phyloP scores from a whole-genome alignment of 2,113 vertebrate genomes.

The Stomatorhinus ivindoensis region DNA sequence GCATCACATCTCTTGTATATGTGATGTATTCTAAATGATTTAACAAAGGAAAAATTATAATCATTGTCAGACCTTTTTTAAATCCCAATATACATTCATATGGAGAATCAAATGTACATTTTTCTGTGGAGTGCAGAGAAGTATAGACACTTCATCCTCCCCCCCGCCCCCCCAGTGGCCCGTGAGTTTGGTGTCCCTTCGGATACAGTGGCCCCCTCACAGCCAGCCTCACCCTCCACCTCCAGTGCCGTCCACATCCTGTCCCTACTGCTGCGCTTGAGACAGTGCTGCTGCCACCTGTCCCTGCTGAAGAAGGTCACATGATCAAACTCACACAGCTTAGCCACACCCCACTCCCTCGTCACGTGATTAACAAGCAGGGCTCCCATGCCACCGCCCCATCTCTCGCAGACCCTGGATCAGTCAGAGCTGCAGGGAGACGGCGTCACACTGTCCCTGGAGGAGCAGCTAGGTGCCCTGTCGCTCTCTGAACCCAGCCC shows the following conservation, averaged over 20 bases:
- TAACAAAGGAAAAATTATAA: not conserved
- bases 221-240: constrained; percentile 52
- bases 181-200: constrained; percentile 64
- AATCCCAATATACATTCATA: not conserved
- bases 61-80: not conserved
- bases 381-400: not conserved
- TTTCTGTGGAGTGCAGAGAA: not conserved
- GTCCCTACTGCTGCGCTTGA: constrained; percentile 82
- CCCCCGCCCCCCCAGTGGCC: constrained; percentile 51
- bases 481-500: constrained; percentile 63
- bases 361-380: not conserved
- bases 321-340: not conserved
- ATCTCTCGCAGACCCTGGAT: constrained; percentile 65
- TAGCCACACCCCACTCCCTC: not conserved
- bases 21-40: not conserved
- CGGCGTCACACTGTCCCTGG: constrained; percentile 74
- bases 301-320: constrained; percentile 82
- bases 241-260: constrained; percentile 78
- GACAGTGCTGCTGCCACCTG: constrained; percentile 91
- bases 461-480: constrained; percentile 82
- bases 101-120: not conserved
- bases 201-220: constrained; percentile 30
- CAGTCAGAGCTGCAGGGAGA: constrained; percentile 70
- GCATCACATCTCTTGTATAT: not conserved
- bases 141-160: too few species aligned